Percentiles rank a stretch among this genome's conserved stretches.
These are phyloP conservation scores for Drosophila niveifrons DNA, from an alignment of 2,888 invertebrate genomes.

Conservation along the genomic window DNA sequence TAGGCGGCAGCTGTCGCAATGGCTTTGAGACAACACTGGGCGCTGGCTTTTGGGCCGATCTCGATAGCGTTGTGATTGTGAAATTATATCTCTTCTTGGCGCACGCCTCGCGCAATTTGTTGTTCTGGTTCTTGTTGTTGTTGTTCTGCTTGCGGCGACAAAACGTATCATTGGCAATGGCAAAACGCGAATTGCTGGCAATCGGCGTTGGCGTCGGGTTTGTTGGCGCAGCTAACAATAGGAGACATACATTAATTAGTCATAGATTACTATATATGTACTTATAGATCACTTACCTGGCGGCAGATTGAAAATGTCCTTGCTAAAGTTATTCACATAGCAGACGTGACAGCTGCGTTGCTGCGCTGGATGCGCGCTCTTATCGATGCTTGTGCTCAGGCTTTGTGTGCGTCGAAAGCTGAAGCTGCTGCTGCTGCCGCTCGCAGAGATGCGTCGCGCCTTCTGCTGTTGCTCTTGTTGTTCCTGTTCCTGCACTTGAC, in stretches of 20 bases:
- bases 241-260: not conserved
- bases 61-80: constrained; percentile 84
- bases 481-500: constrained; percentile 17
- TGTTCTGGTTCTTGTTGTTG: constrained; percentile 73
- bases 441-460: constrained; percentile 34
- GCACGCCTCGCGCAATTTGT: constrained; percentile 63
- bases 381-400: constrained; percentile 83
- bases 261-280: not conserved
- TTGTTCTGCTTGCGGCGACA: constrained; percentile 75
- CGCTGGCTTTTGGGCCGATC: constrained; percentile 56
- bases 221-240: constrained; percentile 5
- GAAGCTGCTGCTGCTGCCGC: not conserved
- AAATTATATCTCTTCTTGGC: constrained; percentile 83
- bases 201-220: constrained; percentile 34
- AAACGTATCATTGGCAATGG: constrained; percentile 75
- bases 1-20: constrained; percentile 20
- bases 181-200: constrained; percentile 78
- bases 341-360: constrained; percentile 85
- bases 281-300: constrained; percentile 5
- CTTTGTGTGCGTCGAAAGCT: constrained; percentile 84
- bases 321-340: constrained; percentile 84
- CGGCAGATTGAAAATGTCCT: constrained; percentile 84
- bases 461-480: constrained; percentile 37
- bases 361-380: constrained; percentile 61
- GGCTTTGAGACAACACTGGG: not conserved